Evolutionary conservation across 53 echinoderm and acorn worm genomes (phyloP), one percentile per base, ranked within the genome.

Genomic region (Paracentrotus lividus): DNA sequence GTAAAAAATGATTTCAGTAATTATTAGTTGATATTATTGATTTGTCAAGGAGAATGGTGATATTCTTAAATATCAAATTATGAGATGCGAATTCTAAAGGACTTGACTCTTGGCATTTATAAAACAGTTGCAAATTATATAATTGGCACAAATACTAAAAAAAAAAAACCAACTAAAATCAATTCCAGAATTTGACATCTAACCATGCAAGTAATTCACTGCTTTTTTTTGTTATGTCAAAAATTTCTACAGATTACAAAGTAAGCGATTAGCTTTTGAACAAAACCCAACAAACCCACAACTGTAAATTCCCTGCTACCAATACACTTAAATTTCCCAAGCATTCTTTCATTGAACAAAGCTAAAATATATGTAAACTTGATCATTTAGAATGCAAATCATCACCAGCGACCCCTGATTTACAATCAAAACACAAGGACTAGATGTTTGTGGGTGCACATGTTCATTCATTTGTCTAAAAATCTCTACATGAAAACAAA

Each of bases 1-100:
- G 85, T 84, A 47, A 23, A 49, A 84, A 81, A 84, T 24, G 49
- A 85, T 85, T 85, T 85, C 85, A 85, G 85, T 27, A 27, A 85
- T 85, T 85, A 47, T 42, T 23, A 8, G 5, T 4, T 72, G 27
- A 61, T 36, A 36, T 40, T 38, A 26, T 67, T 67, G 34, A 38
- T 16, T n/a, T 45, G 44, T 26, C 0, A 45, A 47, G 47, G 81
- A 47, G 44, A 45, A 10, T 9, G 26, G n/a, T 81, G 81, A 81
- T 81, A 44, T 32, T 81, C 44, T 24, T 81, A n/a, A 47, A 81
- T 81, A 81, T 81, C 45, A 81, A 81, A 81, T 81, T 47, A 47
- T 81, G 47, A 81, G 47, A 44, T 81, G 81, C 26, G 13, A 45
- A n/a, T 47, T 0, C 16, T 42, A 38, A 76, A 40, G 76, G 76